Evolutionary conservation across 2,113 vertebrate genomes (phyloP), one percentile per base, ranked within the genome.

Genomic region (Cephalopterus ornatus): DNA sequence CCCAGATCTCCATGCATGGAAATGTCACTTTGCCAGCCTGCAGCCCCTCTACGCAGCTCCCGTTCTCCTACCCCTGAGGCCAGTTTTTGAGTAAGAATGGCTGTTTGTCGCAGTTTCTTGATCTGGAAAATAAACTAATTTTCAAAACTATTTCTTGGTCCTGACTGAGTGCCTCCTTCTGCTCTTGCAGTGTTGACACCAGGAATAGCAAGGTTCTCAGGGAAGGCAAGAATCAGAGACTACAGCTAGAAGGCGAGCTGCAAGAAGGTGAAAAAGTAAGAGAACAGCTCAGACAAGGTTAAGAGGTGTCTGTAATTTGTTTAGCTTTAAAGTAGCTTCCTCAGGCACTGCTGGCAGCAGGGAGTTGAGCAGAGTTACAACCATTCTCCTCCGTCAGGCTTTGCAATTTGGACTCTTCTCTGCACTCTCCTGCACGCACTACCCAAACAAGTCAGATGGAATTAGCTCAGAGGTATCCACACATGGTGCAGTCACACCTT

Each of bases 401-500:
- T 41, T 63, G 35, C 47, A 73, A 4, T 92, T 52, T 65, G 47
- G 53, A 37, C 7, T 85, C 85, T 90, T 73, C 75, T 90, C 74
- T 30, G 9, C 62, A 8, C 53, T 65, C 52, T 79, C 33, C 52
- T 71, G 21, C 2, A 1, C 11, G n/a, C 44, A 15, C 22, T 53
- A 82, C 67, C 41, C 49, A 89, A 89, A 89, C 32, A 52, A 91
- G 58, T 74, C 68, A 82, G 61, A 42, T 92, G 92, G 50, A 91
- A 81, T 74, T 81, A 89, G 62, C 84, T 95, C 84, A 92, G 77
- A 91, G 73, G 68, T 68, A 65, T 78, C 77, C 53, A 75, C 52
- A 89, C 1, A 0, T 1, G 0, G 32, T 59, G 17, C 21, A 87
- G 93, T 89, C 86, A 96, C 89, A 95, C 94, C 89, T 93, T 68